Conservation (phyloP, 1,140 invertebrate species). For the Neodiprion pinetum region DNA sequence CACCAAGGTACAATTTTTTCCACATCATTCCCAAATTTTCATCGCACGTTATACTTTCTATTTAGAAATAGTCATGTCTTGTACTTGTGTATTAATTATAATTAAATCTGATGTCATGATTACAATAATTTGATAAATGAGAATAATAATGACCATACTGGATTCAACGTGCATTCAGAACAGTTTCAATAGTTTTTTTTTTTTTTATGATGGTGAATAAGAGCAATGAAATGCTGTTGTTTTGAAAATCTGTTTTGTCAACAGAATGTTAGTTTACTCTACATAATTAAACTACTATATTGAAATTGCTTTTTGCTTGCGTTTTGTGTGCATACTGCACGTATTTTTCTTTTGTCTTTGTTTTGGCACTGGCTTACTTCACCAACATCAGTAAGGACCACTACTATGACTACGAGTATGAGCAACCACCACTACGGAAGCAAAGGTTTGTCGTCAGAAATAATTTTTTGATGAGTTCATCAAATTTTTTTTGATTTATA, state of each 20-base stretch:
- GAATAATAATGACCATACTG: not conserved
- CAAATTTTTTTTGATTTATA: constrained; percentile 3
- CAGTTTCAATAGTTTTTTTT: not conserved
- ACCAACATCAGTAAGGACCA: constrained; percentile 53
- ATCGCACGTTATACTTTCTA: not conserved
- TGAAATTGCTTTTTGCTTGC: constrained; percentile 19
- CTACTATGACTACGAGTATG: constrained; percentile 49
- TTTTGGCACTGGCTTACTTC: constrained; percentile 32
- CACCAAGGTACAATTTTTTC: constrained; percentile 33
- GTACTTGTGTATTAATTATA: not conserved
- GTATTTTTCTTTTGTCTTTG: constrained; percentile 47
- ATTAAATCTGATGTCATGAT: too few species aligned
- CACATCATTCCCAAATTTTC: constrained; percentile 7
- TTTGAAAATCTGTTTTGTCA: too few species aligned
- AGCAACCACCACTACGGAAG: constrained; percentile 40
- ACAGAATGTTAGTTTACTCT: too few species aligned
- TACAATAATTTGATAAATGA: not conserved
- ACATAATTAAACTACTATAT: not conserved
- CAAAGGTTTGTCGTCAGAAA: constrained; percentile 47
- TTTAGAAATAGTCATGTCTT: not conserved
- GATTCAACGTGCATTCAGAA: not conserved
- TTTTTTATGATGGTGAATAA: too few species aligned
- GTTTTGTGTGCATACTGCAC: constrained; percentile 32
- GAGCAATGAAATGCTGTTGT: too few species aligned
- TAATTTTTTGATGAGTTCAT: constrained; percentile 9